phyloP scores from a whole-genome alignment of 2,888 invertebrate genomes.

The Xestia c-nigrum region DNA sequence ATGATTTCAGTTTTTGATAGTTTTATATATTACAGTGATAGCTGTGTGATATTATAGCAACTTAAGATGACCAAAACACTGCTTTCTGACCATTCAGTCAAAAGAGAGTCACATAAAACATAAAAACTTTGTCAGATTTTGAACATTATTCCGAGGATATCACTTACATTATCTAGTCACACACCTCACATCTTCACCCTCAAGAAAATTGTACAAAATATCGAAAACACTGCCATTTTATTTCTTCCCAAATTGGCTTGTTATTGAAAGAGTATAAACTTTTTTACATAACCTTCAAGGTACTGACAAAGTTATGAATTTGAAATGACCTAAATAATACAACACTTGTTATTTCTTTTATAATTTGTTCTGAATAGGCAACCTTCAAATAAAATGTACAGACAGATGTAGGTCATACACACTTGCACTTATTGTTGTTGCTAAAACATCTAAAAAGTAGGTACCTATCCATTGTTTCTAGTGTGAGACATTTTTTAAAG shows the following conservation, averaged over 20 bases:
- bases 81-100: background rate
- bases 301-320: conserved; percentile 27
- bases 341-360: conserved; percentile 7
- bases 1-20: background rate
- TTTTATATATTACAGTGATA: background rate
- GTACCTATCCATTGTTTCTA: conserved; percentile 36
- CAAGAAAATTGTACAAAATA: background rate
- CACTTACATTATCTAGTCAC: background rate
- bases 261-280: background rate
- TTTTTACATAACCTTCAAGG: conserved; percentile 37
- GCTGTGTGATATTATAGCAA: background rate
- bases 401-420: conserved; percentile 22
- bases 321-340: conserved; percentile 32
- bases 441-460: background rate
- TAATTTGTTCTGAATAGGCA: background rate
- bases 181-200: background rate
- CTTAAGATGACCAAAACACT: background rate
- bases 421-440: background rate
- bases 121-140: background rate
- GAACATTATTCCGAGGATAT: background rate
- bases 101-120: background rate
- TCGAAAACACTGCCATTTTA: background rate
- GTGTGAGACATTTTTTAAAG: conserved; percentile 32
- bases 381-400: conserved; percentile 10
- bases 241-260: background rate